Base-by-base conservation (phyloP, 1,140 invertebrate species). In the Bombus vancouverensis region DNA sequence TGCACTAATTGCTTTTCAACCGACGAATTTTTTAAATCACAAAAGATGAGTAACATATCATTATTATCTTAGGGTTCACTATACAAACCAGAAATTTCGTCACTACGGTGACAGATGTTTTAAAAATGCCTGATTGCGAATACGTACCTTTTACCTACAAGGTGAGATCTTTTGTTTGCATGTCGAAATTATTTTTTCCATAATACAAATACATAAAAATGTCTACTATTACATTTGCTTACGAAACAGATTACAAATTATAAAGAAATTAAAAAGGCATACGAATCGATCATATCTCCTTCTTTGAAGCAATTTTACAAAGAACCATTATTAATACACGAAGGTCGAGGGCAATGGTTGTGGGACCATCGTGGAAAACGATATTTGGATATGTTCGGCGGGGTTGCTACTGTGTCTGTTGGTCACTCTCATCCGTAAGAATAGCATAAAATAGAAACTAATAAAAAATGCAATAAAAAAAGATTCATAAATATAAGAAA, bases 351-450 rank as follows among this genome's bases (percentile, higher is more conserved):
- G 96, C 98, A 99, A 94, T 99, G 98, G 97, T 94, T 99, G 3
- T 99, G 97, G 94, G 99, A 99, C 93, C 96, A 98, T 80, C 95
- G 96, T 74, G 98, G 98, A 12, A 97, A 96, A 88, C 95, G 98
- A 91, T 99, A 99, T 95, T 95, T 99, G 42, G 99, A 99, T 95
- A 97, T 99, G 95, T 99, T 99, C 94, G 99, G 97, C 18, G 99
- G 99, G 25, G 99, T 99, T 89, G 98, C 99, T 5, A 99, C 99
- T 0, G 97, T 99, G 44, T 98, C 98, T 77, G 98, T 99, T n/a
- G 99, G 99, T 37, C 99, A 99, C 94, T 99, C 98, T 94, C 99
- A 99, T 96, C 99, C 99, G 98, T 99, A 96, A 97, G 97, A 96
- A 42, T 0, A 75, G 0, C 2, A 73, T 32, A 22, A 12, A 65